phyloP scores from a whole-genome alignment of 2,888 invertebrate genomes.

The Coleophora deauratella region DNA sequence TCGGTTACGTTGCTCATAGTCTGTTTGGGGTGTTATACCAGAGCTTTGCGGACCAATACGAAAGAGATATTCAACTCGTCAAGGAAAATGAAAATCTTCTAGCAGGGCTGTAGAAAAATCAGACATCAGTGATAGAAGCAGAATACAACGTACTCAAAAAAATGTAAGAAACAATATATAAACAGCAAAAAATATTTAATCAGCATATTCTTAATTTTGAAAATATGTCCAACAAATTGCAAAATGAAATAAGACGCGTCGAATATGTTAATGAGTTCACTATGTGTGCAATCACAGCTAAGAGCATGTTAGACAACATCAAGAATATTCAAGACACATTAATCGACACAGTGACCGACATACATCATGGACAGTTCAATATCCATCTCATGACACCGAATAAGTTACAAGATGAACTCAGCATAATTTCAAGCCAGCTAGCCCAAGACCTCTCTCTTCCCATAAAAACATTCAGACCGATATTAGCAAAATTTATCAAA shows the following conservation, averaged over 20 bases:
- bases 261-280: background rate
- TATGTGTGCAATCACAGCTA: background rate
- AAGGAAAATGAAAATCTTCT: slow-evolving; percentile 7
- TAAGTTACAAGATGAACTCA: too few relatives aligned
- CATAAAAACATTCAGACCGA: too few relatives aligned
- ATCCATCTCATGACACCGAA: slow-evolving; percentile 3
- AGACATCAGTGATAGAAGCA: slow-evolving; percentile 9
- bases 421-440: too few relatives aligned
- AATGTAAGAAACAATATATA: slow-evolving; percentile 5
- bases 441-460: too few relatives aligned
- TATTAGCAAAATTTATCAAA: slow-evolving; percentile 6
- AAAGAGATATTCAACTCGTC: slow-evolving; percentile 2
- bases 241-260: background rate
- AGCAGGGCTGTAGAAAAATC: slow-evolving; percentile 6
- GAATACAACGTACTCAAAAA: slow-evolving; percentile 7
- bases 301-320: background rate
- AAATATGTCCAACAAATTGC: background rate
- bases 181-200: background rate
- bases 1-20: background rate
- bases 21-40: background rate
- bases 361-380: slow-evolving; percentile 6
- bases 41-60: background rate
- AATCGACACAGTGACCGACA: slow-evolving; percentile 1
- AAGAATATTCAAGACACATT: background rate
- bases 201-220: too few relatives aligned